These are phyloP conservation scores for Manacus vitellinus DNA, from an alignment of 2,113 vertebrate genomes.

Conservation along the genomic window DNA sequence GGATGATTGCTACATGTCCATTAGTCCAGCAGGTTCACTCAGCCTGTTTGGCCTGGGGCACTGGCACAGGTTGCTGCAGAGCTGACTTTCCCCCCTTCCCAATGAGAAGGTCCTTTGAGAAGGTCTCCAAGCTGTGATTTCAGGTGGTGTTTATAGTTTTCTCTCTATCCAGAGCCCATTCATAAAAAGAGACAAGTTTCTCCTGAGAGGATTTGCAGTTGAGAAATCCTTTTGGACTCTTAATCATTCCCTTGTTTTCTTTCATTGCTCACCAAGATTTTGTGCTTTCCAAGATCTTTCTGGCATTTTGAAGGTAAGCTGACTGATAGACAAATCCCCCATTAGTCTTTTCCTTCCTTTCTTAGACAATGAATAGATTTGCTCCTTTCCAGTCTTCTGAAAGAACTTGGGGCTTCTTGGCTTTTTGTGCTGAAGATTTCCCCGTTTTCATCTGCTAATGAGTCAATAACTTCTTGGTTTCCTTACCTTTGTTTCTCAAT, in stretches of 20 bases:
- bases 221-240: neutral
- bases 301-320: neutral
- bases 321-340: neutral
- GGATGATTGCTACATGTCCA: neutral
- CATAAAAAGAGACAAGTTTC: neutral
- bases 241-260: neutral
- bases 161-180: neutral
- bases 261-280: neutral
- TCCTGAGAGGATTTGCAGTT: neutral
- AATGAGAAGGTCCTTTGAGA: neutral
- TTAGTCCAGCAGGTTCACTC: neutral
- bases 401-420: neutral
- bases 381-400: neutral
- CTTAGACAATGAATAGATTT: neutral
- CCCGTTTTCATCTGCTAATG: neutral
- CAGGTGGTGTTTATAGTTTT: neutral
- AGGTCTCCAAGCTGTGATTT: neutral
- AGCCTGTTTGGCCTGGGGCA: neutral
- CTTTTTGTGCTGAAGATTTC: neutral
- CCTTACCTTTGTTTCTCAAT: neutral
- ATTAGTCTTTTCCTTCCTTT: neutral
- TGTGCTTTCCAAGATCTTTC: neutral
- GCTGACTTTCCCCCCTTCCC: neutral
- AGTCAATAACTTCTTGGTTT: neutral
- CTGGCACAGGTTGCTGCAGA: neutral